Evolutionary conservation across 2,888 invertebrate genomes (phyloP).

Genomic region (Ashinkailepas kermadecensis): DNA sequence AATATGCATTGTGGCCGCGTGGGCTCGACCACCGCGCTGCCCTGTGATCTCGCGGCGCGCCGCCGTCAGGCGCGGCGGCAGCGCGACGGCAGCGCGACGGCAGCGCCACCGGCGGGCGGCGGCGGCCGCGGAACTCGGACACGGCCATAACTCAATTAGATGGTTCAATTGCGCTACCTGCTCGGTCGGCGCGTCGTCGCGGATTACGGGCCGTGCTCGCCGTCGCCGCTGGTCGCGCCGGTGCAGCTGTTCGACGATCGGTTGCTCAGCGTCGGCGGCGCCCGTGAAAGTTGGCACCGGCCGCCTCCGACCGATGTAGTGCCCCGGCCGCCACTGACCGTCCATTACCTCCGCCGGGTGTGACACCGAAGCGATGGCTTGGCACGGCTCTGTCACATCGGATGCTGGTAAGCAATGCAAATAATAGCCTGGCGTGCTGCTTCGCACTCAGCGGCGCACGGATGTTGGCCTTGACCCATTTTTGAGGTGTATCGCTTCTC

Average conservation of each 20-base stretch:
- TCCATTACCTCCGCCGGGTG: too few relatives aligned
- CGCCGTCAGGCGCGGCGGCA: too few relatives aligned
- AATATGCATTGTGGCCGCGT: too few relatives aligned
- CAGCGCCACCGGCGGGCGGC: background rate
- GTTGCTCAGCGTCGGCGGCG: background rate
- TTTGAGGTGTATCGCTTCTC: too few relatives aligned
- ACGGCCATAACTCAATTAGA: constrained; percentile 13
- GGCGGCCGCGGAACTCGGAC: background rate
- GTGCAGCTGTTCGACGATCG: background rate
- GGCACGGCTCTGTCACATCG: too few relatives aligned
- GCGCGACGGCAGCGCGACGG: background rate
- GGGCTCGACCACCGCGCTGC: background rate
- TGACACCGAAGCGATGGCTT: too few relatives aligned
- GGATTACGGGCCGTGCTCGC: background rate
- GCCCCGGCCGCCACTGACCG: background rate
- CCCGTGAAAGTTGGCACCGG: background rate
- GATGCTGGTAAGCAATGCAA: too few relatives aligned
- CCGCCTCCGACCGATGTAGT: background rate
- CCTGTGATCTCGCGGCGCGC: background rate
- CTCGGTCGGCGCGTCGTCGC: background rate
- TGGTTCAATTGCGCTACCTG: background rate
- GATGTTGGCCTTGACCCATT: too few relatives aligned
- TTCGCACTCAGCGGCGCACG: too few relatives aligned
- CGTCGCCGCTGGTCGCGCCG: background rate
- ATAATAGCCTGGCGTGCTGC: too few relatives aligned